phyloP scores from a whole-genome alignment of 2,797 vertebrate species.

The Micropoecilia bifurca region DNA sequence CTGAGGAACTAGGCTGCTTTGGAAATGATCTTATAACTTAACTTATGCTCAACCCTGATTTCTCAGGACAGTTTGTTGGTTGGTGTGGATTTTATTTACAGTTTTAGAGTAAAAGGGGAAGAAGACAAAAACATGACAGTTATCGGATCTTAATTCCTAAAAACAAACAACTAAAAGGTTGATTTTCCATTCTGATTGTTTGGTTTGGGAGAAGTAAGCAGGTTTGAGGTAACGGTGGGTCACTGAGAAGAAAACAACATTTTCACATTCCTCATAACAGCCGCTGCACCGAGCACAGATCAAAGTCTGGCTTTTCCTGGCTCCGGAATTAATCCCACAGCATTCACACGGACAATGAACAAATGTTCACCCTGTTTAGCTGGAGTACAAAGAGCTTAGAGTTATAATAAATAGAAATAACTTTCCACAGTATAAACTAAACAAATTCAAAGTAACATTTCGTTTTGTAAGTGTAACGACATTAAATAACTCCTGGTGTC shows the following conservation, averaged over 20 bases:
- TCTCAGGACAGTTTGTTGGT: background rate
- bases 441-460: background rate
- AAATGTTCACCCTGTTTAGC: constrained; percentile 4
- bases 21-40: background rate
- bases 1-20: background rate
- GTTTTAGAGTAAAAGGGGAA: background rate
- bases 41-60: background rate
- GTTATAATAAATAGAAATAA: background rate
- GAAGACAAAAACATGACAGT: too few species aligned
- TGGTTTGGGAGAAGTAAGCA: constrained; percentile 56
- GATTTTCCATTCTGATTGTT: constrained; percentile 38
- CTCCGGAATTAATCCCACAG: constrained; percentile 47
- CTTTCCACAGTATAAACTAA: background rate
- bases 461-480: background rate
- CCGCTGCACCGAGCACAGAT: constrained; percentile 31
- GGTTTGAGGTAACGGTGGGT: constrained; percentile 44
- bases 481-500: background rate
- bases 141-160: too few species aligned
- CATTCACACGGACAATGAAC: constrained; percentile 37
- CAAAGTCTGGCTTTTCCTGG: constrained; percentile 38
- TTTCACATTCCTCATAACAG: constrained; percentile 32
- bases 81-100: background rate
- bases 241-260: constrained; percentile 59
- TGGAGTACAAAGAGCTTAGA: background rate
- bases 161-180: too few species aligned